Evolutionary conservation across 2,888 invertebrate species (phyloP), one percentile per base, ranked within the genome.

Genomic region (Ormyrus pomaceus): DNA sequence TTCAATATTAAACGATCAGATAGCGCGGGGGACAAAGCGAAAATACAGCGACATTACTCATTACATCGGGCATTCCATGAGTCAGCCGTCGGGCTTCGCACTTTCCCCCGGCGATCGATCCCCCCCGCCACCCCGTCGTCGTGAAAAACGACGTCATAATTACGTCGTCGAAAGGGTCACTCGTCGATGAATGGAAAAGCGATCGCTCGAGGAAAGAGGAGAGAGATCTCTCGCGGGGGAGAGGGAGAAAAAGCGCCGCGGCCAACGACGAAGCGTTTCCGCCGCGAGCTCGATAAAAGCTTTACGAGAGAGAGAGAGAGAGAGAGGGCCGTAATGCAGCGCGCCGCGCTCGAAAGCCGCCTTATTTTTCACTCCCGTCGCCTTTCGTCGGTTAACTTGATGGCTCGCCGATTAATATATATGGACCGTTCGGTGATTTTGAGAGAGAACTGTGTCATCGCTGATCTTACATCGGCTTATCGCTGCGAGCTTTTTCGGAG

Each of bases 261-360:
- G 34, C 71, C 11, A 66, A 51, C 10, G 51, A 65, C 7, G 55
- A 13, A n/a, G 71, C 46, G 61, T 65, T 73, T 64, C 55, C 83
- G 83, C 81, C 79, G 83, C 82, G 77, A 46, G 48, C 59, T 68
- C 77, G 86, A 86, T 86, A 86, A 86, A 34, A 4, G 83, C 81
- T 85, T 85, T 84, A 86, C 84, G 86, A 86, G 85, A n/a, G n/a
- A n/a, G n/a, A n/a, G n/a, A n/a, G n/a, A n/a, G n/a, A n/a, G n/a
- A n/a, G 86, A 86, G 85, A 59, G 62, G 7, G 34, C 34, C 34
- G 34, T 34, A 34, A 34, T 34, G 34, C 34, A 34, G 19, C 19
- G 34, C 70, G 70, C 80, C 74, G 19, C 68, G 58, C 77, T 83
- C 62, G 77, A 82, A 73, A 82, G 75, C 66, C 75, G 53, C 81